Base-by-base conservation (phyloP, 2,113 vertebrate genomes). In the Haliaeetus leucogaster region DNA sequence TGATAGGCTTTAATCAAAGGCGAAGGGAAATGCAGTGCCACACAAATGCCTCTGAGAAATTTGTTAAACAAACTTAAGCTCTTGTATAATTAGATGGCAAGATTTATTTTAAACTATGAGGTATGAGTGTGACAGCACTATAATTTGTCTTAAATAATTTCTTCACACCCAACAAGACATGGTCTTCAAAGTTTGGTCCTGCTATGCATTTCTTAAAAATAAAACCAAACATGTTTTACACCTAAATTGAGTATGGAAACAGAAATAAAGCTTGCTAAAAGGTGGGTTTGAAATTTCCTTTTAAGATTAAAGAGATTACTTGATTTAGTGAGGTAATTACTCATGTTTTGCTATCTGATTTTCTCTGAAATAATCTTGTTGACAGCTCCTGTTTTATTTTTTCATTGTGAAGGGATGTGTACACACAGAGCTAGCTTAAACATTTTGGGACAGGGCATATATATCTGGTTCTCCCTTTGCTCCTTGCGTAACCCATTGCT, bases 131-230 rank as follows among this genome's bases (percentile, higher is more conserved):
- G 97, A 97, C 98, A 97, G 97, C 94, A 61, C 91, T 97, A 26
- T 98, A 98, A 97, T 98, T 98, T 97, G 92, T 97, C 97, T 96
- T 96, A 97, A 97, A 89, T 97, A 96, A 97, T 97, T 97, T 96
- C 97, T 96, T 97, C 97, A 93, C 84, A 95, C 95, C 87, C 89
- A 82, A 96, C 70, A 80, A 97, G 94, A 82, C 72, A 86, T 16
- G 42, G 93, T 90, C 93, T 83, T 93, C 73, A 93, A 96, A 93
- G 86, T 97, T 98, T 96, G 96, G 38, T 85, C 91, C 94, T 56
- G 50, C 93, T 87, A 58, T 59, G 45, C 73, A 30, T 81, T 85
- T 96, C 96, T 95, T 92, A 76, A 95, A 96, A 97, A 93, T 87
- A 92, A 96, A 96, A n/a, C 70, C 25, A 67, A 88, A 50, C 30